A percentile compares a stretch with the other conserved stretches of the same genome.
Evolutionary conservation across 2,797 vertebrate species (phyloP).

Genomic region (Percopsis omiscomaycus): DNA sequence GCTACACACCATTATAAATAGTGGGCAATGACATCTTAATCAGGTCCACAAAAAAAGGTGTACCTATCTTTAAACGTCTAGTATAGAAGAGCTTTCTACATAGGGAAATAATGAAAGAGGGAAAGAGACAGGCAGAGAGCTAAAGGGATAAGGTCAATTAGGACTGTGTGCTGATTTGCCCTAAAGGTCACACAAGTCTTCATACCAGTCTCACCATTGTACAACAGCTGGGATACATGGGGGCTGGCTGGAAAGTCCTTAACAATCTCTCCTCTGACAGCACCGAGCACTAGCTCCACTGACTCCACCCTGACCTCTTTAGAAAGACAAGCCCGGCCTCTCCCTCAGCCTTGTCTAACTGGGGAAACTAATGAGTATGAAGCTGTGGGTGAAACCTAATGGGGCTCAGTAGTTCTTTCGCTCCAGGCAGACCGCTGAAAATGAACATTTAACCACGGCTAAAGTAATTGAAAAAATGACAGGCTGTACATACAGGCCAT

Average conservation of each 20-base stretch:
- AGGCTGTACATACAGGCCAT: constrained; percentile 70
- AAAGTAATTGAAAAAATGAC: constrained; percentile 84
- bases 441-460: constrained; percentile 82
- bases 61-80: no score
- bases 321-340: constrained; percentile 61
- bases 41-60: no score
- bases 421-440: constrained; percentile 79
- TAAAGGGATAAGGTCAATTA: constrained; percentile 56
- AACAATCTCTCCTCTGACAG: constrained; percentile 66
- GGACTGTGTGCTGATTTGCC: constrained; percentile 52
- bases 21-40: no score
- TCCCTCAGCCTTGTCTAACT: constrained; percentile 71
- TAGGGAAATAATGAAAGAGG: neutral
- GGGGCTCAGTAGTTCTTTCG: constrained; percentile 73
- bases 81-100: neutral
- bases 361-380: constrained; percentile 78
- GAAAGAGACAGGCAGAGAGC: constrained; percentile 1
- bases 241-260: constrained; percentile 59
- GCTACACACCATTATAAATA: no score
- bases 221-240: constrained; percentile 48
- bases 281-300: constrained; percentile 32
- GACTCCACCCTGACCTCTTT: constrained; percentile 77
- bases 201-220: constrained; percentile 56
- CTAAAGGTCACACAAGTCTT: constrained; percentile 70
- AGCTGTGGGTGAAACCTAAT: constrained; percentile 78